Evolutionary conservation across 2,888 invertebrate species (phyloP).

Genomic region (Heterodera filipjevi): DNA sequence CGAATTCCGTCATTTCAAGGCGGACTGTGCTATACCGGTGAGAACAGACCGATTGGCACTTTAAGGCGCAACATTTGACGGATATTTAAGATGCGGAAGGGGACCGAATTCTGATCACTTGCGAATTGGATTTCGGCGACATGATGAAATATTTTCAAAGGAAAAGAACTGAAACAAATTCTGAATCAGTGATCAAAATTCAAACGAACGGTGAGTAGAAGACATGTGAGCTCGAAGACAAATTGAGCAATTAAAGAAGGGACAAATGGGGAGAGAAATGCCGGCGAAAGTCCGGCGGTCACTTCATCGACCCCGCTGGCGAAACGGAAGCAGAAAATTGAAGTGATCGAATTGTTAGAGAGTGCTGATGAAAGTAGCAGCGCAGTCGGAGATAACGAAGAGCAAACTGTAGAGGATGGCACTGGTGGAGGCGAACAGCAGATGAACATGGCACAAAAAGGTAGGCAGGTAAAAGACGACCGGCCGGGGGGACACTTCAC

Average conservation of each 20-base stretch:
- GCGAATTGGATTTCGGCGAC: not conserved
- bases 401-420: not conserved
- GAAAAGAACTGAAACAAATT: not conserved
- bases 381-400: not conserved
- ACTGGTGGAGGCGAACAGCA: not conserved
- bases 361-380: not conserved
- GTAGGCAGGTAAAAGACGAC: not conserved
- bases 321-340: not conserved
- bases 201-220: not conserved
- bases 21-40: constrained; percentile 1
- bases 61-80: not conserved
- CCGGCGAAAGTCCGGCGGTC: not conserved
- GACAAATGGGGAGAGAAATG: not conserved
- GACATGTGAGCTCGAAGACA: no score
- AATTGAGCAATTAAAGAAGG: not conserved
- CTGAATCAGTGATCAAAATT: not conserved
- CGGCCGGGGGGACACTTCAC: no score
- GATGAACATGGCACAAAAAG: not conserved
- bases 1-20: not conserved
- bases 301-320: not conserved
- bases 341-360: not conserved
- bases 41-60: not conserved
- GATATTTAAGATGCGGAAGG: not conserved
- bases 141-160: not conserved
- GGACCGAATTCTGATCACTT: not conserved